Evolutionary conservation across 2,888 invertebrate genomes (phyloP), one percentile per base, ranked within the genome.

Genomic region (Drosophila bunnanda): DNA sequence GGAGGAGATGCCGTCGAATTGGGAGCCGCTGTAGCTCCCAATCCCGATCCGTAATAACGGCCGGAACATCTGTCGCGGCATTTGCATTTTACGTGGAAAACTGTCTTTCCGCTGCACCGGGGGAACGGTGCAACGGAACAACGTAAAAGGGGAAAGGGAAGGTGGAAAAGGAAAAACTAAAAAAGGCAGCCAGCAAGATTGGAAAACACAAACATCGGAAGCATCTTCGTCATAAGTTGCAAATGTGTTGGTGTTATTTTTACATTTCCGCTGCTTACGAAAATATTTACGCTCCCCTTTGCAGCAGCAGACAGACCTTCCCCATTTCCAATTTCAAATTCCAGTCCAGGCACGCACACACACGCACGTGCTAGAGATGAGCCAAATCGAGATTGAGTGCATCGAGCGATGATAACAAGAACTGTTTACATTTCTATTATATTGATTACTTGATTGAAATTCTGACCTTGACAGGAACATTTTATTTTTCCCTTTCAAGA

Each of bases 201-300:
- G 79, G 58, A 79, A 79, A 78, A 71, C 52, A 72, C 61, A 55
- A 59, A 53, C 69, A 59, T 68, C 58, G 58, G 68, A 59, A 68
- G 66, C 64, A 43, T 68, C 66, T 64, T 60, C 61, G 66, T 65
- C 69, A 72, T 80, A 69, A 64, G 66, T 64, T 83, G 76, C 75
- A 71, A 81, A 79, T 79, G 85, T 79, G 72, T 82, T 80, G 70
- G 86, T 86, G 84, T 84, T 83, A 87, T 84, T 83, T 87, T 87
- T 82, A 84, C 87, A 87, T 87, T 84, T 83, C 87, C 87, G 87
- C 77, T 87, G 87, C 83, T 76, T 75, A 83, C 79, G 71, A 79
- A 81, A 86, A 83, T 83, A 82, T 83, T 81, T 81, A 83, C 66
- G 77, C 69, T 57, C 60, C 48, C 57, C 74, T 44, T 62, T 43